Base-by-base conservation (phyloP, 2,113 vertebrate species). In the Xiphias gladius region DNA sequence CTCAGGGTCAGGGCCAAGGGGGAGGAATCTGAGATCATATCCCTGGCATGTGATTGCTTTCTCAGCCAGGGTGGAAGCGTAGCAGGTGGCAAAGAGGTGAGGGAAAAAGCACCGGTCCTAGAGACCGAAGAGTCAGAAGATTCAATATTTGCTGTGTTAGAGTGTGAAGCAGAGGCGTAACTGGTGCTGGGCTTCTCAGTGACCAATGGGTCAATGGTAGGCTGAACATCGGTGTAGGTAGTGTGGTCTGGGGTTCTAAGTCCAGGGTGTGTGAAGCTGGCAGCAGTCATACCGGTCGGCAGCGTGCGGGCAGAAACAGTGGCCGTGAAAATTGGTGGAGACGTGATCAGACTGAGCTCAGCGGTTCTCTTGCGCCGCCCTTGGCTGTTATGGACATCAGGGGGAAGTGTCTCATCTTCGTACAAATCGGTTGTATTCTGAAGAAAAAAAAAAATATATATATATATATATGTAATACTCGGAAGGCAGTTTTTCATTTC, bases 281-380 rank as follows among this genome's bases (percentile, higher is more conserved):
- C 76, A 26, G 73, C 58, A 46, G 83, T 82, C n/a, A 52, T 19
- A 14, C n/a, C 30, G 9, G 88, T 93, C 63, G 81, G 77, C 89
- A 83, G 32, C 11, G 66, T 62, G 86, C 85, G 89, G 74, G 73
- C 82, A 22, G 91, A 80, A 50, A 92, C 12, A 13, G 83, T 87
- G 74, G 96, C 90, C 0, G 96, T 93, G 78, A 97, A 96, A 76
- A 88, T 69, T 0, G 95, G 93, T 13, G 85, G 85, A 20, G 95
- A 94, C 39, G 95, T 83, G 79, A 94, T 92, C 37, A 92, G 88
- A 89, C 92, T 93, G 75, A 95, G 89, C 62, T 97, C 96, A 76
- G 91, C 96, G 22, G 94, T 94, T 66, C 97, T 96, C 93, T 96
- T 96, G 73, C 94, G 95, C 19, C 96, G 92, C 37, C 71, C 90